A percentile compares a stretch with the other conserved stretches of the same genome.
phyloP scores from a whole-genome alignment of 2,888 invertebrate species.

The Resseliella maxima region DNA sequence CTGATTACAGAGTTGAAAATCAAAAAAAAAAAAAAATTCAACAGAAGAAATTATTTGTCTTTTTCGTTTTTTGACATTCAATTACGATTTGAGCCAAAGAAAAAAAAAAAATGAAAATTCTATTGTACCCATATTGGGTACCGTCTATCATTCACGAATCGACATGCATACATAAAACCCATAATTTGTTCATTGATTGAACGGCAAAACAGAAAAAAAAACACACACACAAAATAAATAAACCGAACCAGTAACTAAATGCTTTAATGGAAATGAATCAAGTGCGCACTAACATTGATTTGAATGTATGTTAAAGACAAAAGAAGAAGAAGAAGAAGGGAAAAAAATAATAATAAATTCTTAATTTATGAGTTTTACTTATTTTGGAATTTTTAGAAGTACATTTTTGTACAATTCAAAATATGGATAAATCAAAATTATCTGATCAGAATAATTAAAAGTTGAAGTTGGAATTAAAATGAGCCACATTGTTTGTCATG shows the following conservation, averaged over 20 bases:
- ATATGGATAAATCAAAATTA: slow-evolving; percentile 53
- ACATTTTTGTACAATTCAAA: slow-evolving; percentile 29
- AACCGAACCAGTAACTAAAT: neutral
- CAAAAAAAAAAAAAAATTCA: too few species aligned
- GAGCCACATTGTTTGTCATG: slow-evolving; percentile 20
- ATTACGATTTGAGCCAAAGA: neutral
- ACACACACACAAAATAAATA: too few species aligned
- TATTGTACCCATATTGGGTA: neutral
- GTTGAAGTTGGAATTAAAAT: slow-evolving; percentile 11
- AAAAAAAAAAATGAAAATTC: too few species aligned
- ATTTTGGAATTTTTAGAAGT: slow-evolving; percentile 50
- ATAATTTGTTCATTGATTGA: slow-evolving; percentile 4
- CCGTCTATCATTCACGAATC: neutral
- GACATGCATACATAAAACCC: neutral
- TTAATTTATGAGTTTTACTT: slow-evolving; percentile 51
- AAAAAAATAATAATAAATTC: neutral
- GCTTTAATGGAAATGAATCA: neutral
- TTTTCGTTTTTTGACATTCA: too few species aligned
- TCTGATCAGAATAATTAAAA: slow-evolving; percentile 50
- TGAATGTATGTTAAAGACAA: neutral
- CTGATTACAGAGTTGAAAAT: too few species aligned
- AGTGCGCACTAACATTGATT: neutral
- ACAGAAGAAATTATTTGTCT: too few species aligned
- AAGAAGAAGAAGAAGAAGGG: neutral
- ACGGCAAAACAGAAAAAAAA: neutral